phyloP scores from a whole-genome alignment of 2,888 invertebrate genomes.

The Caradrina kadenii region DNA sequence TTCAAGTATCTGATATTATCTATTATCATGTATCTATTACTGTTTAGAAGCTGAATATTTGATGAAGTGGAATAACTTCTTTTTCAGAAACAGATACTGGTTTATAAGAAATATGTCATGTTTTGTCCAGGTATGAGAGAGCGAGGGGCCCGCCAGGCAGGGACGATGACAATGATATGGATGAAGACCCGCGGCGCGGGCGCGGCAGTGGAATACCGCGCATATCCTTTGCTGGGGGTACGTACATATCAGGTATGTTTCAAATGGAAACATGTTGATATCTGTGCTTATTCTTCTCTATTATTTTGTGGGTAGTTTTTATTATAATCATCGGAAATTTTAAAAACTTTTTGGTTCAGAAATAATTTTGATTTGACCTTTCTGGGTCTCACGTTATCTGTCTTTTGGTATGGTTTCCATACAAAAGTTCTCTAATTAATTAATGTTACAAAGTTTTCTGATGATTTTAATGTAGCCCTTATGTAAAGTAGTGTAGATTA shows the following conservation, averaged over 20 bases:
- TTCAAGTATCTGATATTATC: too few relatives aligned
- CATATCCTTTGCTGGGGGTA: constrained; percentile 82
- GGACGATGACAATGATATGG: constrained; percentile 95
- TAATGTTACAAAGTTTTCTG: neutral
- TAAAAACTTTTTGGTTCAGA: too few relatives aligned
- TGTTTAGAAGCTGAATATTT: too few relatives aligned
- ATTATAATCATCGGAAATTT: neutral
- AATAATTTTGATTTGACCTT: too few relatives aligned
- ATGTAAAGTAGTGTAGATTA: constrained; percentile 1
- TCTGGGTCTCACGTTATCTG: too few relatives aligned
- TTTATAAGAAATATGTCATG: too few relatives aligned
- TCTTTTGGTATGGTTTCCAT: too few relatives aligned
- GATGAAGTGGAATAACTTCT: too few relatives aligned
- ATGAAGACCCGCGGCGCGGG: constrained; percentile 94
- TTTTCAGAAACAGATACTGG: too few relatives aligned
- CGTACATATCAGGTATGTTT: constrained; percentile 85
- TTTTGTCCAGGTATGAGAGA: constrained; percentile 94
- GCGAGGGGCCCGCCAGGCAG: constrained; percentile 96
- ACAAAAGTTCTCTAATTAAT: too few relatives aligned
- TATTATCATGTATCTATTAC: too few relatives aligned
- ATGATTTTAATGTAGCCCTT: neutral
- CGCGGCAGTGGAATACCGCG: constrained; percentile 89
- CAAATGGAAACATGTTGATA: constrained; percentile 58
- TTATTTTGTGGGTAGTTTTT: neutral
- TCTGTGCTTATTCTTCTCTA: constrained; percentile 42